phyloP scores from a whole-genome alignment of 1,140 invertebrate genomes.

The Pseudobourletiella spinata region DNA sequence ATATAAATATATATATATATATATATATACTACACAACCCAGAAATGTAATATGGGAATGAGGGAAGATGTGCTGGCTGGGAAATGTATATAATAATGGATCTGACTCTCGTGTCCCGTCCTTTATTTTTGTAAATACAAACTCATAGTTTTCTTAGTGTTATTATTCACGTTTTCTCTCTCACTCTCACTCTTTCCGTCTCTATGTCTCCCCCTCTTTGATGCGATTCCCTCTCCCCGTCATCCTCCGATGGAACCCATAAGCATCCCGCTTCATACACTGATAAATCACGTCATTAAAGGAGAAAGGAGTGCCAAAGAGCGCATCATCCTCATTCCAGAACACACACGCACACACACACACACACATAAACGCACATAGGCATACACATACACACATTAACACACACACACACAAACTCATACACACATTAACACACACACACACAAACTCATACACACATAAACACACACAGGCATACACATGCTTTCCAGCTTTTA shows the following conservation, averaged over 20 bases:
- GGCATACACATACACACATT: too few species aligned
- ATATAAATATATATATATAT: too few species aligned
- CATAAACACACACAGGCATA: too few species aligned
- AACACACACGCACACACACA: background rate
- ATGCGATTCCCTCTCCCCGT: slow-evolving; percentile 11
- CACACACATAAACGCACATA: too few species aligned
- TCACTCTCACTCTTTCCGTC: slow-evolving; percentile 15
- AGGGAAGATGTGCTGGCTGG: background rate
- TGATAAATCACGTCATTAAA: slow-evolving; percentile 36
- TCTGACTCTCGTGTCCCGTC: slow-evolving; percentile 15
- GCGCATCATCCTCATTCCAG: slow-evolving; percentile 3
- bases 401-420: background rate
- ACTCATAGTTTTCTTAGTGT: slow-evolving; percentile 7
- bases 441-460: background rate
- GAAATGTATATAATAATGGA: slow-evolving; percentile 33
- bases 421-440: too few species aligned
- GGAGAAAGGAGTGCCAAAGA: slow-evolving; percentile 11
- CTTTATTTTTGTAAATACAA: slow-evolving; percentile 28
- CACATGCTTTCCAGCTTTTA: too few species aligned
- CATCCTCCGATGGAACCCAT: slow-evolving; percentile 31
- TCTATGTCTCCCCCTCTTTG: slow-evolving; percentile 25
- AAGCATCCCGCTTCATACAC: slow-evolving; percentile 29
- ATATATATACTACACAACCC: background rate
- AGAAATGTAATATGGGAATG: background rate
- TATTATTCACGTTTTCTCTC: background rate